Evolutionary conservation across 2,797 vertebrate genomes (phyloP), one percentile per base, ranked within the genome.

Genomic region (Dermochelys coriacea): DNA sequence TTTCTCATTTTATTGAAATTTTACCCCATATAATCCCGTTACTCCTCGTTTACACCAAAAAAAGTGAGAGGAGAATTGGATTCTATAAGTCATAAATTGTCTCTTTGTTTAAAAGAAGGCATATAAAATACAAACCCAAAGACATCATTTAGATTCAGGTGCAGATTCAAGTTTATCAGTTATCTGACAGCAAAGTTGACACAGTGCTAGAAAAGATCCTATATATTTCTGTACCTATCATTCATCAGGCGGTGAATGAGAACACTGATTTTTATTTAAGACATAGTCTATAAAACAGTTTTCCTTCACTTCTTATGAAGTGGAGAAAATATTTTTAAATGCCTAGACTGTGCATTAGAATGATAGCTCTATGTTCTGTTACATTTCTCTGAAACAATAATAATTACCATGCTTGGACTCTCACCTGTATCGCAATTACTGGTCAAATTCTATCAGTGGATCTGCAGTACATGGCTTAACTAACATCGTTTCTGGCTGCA

Each of bases 201-300:
- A 91, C 45, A 59, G 29, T 82, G 57, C 75, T 86, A n/a, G 81
- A 80, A 91, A 91, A 57, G 34, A 80, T 80, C 61, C 59, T 85
- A 1, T 87, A 3, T 95, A 57, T 94, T 95, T 96, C 61, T 91
- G 29, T 88, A 78, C 12, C 55, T 85, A 1, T 85, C 18, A 64
- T 78, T 96, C 91, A 45, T 71, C 0, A 2, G 23, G 37, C n/a
- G 51, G 29, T 93, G 89, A 86, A 84, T n/a, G n/a, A 21, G 5
- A 95, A 8, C 80, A 84, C 21, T 89, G 80, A 52, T 59, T 93
- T 87, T 94, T 79, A 41, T 88, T 84, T 81, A 87, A 86, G 79
- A 89, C 10, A 5, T 21, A 49, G 21, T 86, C 41, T 88, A 91
- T 78, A 85, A 86, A 82, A 71, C 0, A 6, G 8, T 0, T 52